Base-by-base conservation (phyloP, 2,797 vertebrate species). In the Bradypodion ventrale region DNA sequence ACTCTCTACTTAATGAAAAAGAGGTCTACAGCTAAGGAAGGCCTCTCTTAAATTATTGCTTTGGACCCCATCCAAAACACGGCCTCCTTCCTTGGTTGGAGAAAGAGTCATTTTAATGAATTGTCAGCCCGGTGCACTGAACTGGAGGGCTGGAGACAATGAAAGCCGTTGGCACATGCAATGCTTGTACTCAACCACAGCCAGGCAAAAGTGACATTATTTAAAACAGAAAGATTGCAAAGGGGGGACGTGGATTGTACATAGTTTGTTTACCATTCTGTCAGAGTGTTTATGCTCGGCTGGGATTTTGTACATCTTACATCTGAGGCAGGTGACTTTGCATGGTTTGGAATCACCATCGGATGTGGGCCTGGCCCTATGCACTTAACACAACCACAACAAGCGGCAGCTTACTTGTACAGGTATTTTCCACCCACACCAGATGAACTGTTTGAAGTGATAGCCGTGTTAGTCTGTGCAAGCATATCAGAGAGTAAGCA, bases 261-360 rank as follows among this genome's bases (percentile, higher is more conserved):
- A 6, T 35, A n/a, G 66, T 75, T 68, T 7, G 7, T 75, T 89
- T 76, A 44, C 73, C 66, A 84, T 83, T 86, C 85, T 82, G 86
- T 90, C 79, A 79, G 87, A 91, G 90, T 82, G 78, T 49, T 90
- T 90, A 89, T 90, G 16, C 89, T 52, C 85, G 87, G 8, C 2
- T 37, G 69, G 44, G 60, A 69, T 74, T 25, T 85, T 81, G 73
- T 85, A 77, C 87, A 86, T 76, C 83, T n/a, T n/a, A 70, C 8
- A 80, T 52, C 68, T 65, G 69, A 82, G 21, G 35, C 78, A 77
- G 25, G 25, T 62, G 77, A 21, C 59, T 84, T 73, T 66, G n/a
- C 78, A 82, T 73, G 74, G 78, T 32, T 49, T 32, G 29, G 46
- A 84, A n/a, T 56, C 16, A 3, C 63, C 2, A 5, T n/a, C 2